Evolutionary conservation across 1,140 invertebrate genomes (phyloP), one percentile per base, ranked within the genome.

Genomic region (Bombus balteatus): DNA sequence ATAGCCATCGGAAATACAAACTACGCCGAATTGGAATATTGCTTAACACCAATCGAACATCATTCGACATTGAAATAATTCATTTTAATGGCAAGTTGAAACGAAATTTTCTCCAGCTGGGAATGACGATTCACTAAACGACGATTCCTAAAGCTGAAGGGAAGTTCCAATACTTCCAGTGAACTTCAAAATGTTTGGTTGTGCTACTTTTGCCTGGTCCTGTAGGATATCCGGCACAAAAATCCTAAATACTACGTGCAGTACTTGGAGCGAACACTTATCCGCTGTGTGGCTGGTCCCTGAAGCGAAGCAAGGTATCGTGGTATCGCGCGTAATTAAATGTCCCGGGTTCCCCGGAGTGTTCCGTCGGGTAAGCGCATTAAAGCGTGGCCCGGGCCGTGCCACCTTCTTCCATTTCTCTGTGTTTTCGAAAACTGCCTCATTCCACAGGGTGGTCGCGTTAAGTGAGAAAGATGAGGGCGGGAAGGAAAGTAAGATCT

Each of bases 391-490:
- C 9, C 41, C 10, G 28, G 10, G 10, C 13, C 57, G 32, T 10
- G 15, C 37, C 41, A 37, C 59, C 59, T 71, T 32, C 13, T n/a
- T 13, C 47, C 34, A 57, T 70, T 83, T 28, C 62, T n/a, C 34
- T 28, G 81, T 66, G 37, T 78, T 70, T 68, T 78, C 47, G 65
- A 22, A 70, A 77, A 28, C 47, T 66, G 37, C n/a, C 34, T 34
- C 4, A 4, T 47, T 25, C 13, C 59, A 25, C 34, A 25, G 32
- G 43, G 62, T 22, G 39, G n/a, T 28, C 59, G 34, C 47, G 41
- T 71, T 84, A 84, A 84, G 66, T 78, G 37, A 84, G 53, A 84
- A 79, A 79, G 75, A 72, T 47, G 82, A 62, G 66, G 12, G 28
- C 2, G 39, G 18, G 10, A n/a, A 34, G 75, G 10, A 83, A 79